These are phyloP conservation scores for Pangasius djambal DNA, from an alignment of 2,797 vertebrate genomes.

Conservation along the genomic window DNA sequence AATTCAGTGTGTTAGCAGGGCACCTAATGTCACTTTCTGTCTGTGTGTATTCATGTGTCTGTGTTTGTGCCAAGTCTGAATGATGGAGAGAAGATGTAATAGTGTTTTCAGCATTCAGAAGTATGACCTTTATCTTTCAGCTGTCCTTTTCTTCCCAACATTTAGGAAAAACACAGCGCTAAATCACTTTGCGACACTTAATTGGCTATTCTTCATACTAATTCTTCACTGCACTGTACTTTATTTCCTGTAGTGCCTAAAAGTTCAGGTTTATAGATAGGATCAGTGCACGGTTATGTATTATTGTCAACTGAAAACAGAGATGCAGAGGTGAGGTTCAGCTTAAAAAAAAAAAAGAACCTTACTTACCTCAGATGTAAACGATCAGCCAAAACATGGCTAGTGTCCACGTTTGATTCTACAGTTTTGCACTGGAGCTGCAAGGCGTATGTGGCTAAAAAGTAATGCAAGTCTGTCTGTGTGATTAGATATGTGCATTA, in stretches of 20 bases:
- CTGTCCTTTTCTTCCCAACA: background rate
- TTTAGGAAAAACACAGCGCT: background rate
- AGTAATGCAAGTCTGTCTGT: background rate
- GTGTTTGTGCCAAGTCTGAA: background rate
- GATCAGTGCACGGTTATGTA: background rate
- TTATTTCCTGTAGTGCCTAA: background rate
- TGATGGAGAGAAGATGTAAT: background rate
- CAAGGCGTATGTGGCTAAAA: background rate
- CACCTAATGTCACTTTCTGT: background rate
- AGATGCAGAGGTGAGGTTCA: background rate
- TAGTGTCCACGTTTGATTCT: background rate
- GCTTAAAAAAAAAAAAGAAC: background rate
- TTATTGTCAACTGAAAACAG: background rate
- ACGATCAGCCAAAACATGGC: background rate
- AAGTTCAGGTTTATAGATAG: background rate
- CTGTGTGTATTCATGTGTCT: slow-evolving; percentile 6
- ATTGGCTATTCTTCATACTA: background rate
- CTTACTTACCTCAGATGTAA: background rate
- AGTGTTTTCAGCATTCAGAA: background rate
- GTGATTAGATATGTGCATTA: background rate
- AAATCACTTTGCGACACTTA: background rate
- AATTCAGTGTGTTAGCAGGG: background rate
- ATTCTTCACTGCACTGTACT: background rate
- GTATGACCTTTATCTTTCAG: background rate
- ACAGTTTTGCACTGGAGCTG: background rate